Conservation (phyloP, 2,113 vertebrate species). For the Gambusia holbrooki region DNA sequence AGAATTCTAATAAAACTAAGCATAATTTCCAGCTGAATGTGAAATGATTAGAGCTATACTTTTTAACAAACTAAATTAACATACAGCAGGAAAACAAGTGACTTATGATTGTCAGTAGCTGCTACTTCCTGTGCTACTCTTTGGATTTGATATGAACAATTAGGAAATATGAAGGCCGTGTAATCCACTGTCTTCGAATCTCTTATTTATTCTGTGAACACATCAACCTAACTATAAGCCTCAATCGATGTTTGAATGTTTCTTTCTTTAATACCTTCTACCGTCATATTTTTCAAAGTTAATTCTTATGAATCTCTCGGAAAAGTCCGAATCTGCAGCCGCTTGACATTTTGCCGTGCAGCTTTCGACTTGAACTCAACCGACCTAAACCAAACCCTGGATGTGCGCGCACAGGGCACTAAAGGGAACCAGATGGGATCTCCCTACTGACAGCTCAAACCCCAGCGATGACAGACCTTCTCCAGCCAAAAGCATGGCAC, state of each 20-base stretch:
- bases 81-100: too few relatives aligned
- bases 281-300: background rate
- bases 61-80: too few relatives aligned
- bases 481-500: conserved; percentile 71
- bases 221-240: background rate
- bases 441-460: conserved; percentile 50
- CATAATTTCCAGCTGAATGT: too few relatives aligned
- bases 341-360: background rate
- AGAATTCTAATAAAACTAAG: too few relatives aligned
- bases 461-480: conserved; percentile 58
- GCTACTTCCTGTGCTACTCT: too few relatives aligned
- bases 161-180: too few relatives aligned
- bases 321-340: too few relatives aligned
- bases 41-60: too few relatives aligned
- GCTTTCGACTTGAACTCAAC: background rate
- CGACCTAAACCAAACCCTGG: conserved; percentile 8
- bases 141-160: too few relatives aligned
- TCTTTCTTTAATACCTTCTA: background rate
- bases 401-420: conserved; percentile 27
- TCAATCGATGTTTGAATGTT: background rate
- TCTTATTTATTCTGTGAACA: too few relatives aligned
- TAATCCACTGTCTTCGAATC: too few relatives aligned
- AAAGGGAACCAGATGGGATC: conserved; percentile 69
- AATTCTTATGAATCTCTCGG: background rate
- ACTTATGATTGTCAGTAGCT: too few relatives aligned